Evolutionary conservation across 2,113 vertebrate species (phyloP), one percentile per base, ranked within the genome.

Genomic region (Apodemus sylvaticus): DNA sequence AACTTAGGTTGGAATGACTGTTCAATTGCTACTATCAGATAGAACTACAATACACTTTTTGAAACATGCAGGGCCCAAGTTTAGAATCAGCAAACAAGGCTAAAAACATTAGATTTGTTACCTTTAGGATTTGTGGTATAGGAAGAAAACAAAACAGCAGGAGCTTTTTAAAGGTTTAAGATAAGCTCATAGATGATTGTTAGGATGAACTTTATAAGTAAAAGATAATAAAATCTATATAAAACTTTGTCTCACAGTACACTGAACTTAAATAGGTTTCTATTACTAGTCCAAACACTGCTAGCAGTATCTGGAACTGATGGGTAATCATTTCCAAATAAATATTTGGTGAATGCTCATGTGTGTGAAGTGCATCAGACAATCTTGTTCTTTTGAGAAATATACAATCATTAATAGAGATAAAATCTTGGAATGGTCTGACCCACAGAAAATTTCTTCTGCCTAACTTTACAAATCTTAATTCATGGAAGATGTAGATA

Each of bases 151-250:
- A 79, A 85, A 93, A 34, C 19, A 85, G 45, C 55, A 9, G n/a
- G 53, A 91, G 29, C 14, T 89, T 95, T 83, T 71, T n/a, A 81
- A 94, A 96, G 91, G 55, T 24, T 94, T 58, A 58, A 88, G 29
- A 1, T 39, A 55, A 73, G 51, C 77, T 77, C 36, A 87, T 6
- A 66, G 48, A 82, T 74, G 62, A 70, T 53, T 70, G 78, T 92
- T 29, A 85, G 89, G 26, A 87, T 31, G 5, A 76, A 87, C 93
- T 94, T 91, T 86, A 86, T 53, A 91, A 60, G 31, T 48, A 89
- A 91, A 97, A 71, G 34, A 29, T 45, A 93, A 51, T 45, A 68
- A 94, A 82, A 42, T 86, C 86, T 81, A 11, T 81, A 53, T 5
- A 7, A 77, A 91, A 81, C 53, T 81, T 22, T 89, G 71, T 36